Percentiles rank a stretch among this genome's conserved stretches.
Evolutionary conservation across 2,888 invertebrate genomes (phyloP).

Genomic region (Brenthis daphne): DNA sequence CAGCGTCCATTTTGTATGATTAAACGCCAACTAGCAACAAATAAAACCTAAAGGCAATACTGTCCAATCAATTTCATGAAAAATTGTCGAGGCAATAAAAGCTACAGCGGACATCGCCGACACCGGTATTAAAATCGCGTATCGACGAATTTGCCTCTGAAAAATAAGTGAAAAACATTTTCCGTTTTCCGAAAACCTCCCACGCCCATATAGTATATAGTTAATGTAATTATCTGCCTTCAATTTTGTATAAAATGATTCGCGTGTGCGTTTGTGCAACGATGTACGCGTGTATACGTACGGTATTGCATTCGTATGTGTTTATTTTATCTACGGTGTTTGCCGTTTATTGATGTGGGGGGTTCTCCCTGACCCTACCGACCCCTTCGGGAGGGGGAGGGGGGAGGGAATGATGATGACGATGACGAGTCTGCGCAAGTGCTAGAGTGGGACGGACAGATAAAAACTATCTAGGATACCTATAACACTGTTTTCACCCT

Average conservation of each 20-base stretch:
- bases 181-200: conserved; percentile 53
- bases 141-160: conserved; percentile 45
- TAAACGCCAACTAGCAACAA: conserved; percentile 13
- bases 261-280: conserved; percentile 37
- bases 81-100: conserved; percentile 33
- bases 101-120: conserved; percentile 38
- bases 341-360: conserved; percentile 70
- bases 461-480: conserved; percentile 54
- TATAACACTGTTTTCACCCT: conserved; percentile 47
- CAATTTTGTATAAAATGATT: conserved; percentile 70
- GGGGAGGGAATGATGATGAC: conserved; percentile 64
- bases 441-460: conserved; percentile 59
- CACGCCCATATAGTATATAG: conserved; percentile 49
- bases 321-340: conserved; percentile 73
- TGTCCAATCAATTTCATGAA: conserved; percentile 24
- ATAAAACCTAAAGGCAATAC: conserved; percentile 16
- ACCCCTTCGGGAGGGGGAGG: conserved; percentile 48
- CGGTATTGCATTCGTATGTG: conserved; percentile 47
- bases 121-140: conserved; percentile 49
- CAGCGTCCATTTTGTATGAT: conserved; percentile 16
- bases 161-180: conserved; percentile 59
- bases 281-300: conserved; percentile 43
- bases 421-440: conserved; percentile 72
- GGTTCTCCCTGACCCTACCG: conserved; percentile 38
- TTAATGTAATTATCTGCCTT: conserved; percentile 74